Conservation (phyloP, 2,888 invertebrate genomes). For the Bruchidius siliquastri region DNA sequence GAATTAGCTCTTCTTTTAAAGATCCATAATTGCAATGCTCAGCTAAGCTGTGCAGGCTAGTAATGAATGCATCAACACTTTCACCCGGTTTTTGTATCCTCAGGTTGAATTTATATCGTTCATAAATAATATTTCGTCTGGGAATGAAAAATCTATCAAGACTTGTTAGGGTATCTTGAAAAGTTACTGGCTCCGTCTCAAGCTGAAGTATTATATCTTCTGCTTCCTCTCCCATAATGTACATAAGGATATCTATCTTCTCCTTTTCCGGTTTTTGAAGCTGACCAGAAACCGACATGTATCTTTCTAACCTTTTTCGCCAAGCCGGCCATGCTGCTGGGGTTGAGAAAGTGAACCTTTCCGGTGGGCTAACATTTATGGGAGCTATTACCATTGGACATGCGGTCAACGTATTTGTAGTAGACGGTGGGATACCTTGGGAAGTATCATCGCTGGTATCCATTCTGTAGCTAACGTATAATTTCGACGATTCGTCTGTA, state of each 20-base stretch:
- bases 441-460: too few relatives aligned
- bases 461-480: too few relatives aligned
- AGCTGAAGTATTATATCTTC: constrained; percentile 16
- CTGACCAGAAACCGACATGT: constrained; percentile 9
- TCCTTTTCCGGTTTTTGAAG: constrained; percentile 15
- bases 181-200: constrained; percentile 1
- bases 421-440: too few relatives aligned
- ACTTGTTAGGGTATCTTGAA: neutral
- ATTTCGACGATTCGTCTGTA: too few relatives aligned
- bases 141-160: constrained; percentile 6
- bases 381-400: too few relatives aligned
- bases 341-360: constrained; percentile 7
- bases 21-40: constrained; percentile 12
- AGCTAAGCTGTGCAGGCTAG: constrained; percentile 7
- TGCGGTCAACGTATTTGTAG: too few relatives aligned
- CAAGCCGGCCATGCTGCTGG: constrained; percentile 10
- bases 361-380: constrained; percentile 3
- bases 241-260: constrained; percentile 24
- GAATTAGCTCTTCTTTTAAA: constrained; percentile 26
- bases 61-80: constrained; percentile 7
- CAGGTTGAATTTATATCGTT: constrained; percentile 9
- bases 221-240: constrained; percentile 23
- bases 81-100: constrained; percentile 6
- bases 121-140: constrained; percentile 6
- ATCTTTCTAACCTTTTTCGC: constrained; percentile 12